Percentiles rank a stretch among this genome's conserved stretches.
phyloP scores from a whole-genome alignment of 1,140 invertebrate species.

The Platorchestia sp. region DNA sequence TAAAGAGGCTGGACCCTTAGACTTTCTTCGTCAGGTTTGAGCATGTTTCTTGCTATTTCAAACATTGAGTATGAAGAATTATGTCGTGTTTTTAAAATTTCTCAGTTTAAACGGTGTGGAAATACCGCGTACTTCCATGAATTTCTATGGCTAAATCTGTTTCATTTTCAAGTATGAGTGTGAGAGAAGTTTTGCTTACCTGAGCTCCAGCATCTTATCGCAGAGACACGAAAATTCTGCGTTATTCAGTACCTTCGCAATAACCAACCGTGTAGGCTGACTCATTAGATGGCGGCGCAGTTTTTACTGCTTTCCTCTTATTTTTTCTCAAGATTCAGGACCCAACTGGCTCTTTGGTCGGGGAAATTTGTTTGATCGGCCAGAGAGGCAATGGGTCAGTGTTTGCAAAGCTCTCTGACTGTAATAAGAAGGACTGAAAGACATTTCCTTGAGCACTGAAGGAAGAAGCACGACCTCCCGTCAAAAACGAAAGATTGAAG shows the following conservation, averaged over 20 bases:
- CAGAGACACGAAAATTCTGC: not conserved
- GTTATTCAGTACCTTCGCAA: not conserved
- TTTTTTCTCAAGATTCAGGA: not conserved
- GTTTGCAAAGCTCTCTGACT: constrained; percentile 41
- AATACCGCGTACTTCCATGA: not conserved
- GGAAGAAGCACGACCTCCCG: constrained; percentile 18
- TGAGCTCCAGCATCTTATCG: not conserved
- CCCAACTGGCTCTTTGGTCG: not conserved
- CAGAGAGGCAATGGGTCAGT: constrained; percentile 16
- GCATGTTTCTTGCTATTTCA: not conserved
- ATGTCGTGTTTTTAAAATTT: not conserved
- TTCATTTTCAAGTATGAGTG: not conserved
- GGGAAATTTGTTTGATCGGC: constrained; percentile 6
- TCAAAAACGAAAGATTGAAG: constrained; percentile 51
- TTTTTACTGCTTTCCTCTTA: not conserved
- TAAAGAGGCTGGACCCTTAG: not conserved
- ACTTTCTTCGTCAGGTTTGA: not conserved
- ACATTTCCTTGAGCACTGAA: constrained; percentile 13
- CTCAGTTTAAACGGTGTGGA: not conserved
- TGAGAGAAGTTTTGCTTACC: not conserved
- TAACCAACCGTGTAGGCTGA: not conserved
- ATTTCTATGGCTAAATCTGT: not conserved
- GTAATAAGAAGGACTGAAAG: constrained; percentile 43
- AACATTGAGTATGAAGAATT: not conserved
- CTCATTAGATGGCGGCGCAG: not conserved